These are phyloP conservation scores for Alligator mississippiensis DNA, from an alignment of 2,113 vertebrate species.

Conservation along the genomic window DNA sequence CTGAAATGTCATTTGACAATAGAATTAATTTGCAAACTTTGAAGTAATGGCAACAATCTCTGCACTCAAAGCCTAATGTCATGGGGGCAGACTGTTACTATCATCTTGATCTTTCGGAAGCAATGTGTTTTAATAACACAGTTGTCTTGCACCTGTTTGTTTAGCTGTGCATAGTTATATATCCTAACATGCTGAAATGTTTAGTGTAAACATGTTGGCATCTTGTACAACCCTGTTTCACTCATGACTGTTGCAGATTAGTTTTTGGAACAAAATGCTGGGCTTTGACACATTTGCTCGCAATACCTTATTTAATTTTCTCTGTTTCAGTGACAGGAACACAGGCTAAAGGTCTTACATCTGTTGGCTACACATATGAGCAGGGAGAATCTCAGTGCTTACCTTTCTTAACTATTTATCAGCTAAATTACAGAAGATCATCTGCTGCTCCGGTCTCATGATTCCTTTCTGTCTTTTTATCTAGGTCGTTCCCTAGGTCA, in stretches of 20 bases:
- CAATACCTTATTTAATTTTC: neutral
- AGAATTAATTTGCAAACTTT: neutral
- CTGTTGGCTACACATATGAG: neutral
- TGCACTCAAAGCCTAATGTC: neutral
- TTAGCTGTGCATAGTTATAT: neutral
- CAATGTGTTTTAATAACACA: neutral
- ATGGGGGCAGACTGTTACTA: neutral
- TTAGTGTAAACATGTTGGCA: neutral
- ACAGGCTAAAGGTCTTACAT: neutral
- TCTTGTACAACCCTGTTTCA: neutral
- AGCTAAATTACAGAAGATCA: neutral
- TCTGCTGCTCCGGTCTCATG: neutral
- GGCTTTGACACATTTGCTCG: neutral
- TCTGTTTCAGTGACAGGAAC: neutral
- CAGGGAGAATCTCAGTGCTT: neutral
- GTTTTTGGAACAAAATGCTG: neutral
- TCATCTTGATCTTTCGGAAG: neutral
- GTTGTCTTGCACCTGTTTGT: neutral
- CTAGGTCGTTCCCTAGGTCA: neutral
- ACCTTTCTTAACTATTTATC: neutral
- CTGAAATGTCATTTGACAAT: neutral
- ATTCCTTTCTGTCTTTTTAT: neutral
- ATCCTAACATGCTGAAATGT: neutral
- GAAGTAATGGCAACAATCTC: neutral
- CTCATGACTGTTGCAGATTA: neutral